These are phyloP conservation scores for Nothoprocta perdicaria DNA, from an alignment of 2,113 vertebrate species.

Conservation along the genomic window DNA sequence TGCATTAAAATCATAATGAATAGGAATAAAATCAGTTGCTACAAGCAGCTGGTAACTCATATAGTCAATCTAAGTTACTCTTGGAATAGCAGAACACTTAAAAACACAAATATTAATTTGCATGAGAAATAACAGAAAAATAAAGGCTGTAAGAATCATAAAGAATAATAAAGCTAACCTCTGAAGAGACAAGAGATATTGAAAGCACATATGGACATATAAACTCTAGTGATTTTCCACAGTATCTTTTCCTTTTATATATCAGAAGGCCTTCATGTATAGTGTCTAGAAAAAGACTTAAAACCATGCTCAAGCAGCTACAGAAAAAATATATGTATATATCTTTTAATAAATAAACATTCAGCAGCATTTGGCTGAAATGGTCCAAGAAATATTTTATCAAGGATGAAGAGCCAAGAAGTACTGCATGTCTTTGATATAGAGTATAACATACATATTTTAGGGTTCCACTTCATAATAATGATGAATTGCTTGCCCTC, in stretches of 20 bases:
- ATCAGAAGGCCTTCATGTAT: neutral
- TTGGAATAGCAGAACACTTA: neutral
- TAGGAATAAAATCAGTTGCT: conserved; percentile 10
- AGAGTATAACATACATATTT: neutral
- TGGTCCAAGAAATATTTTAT: conserved; percentile 10
- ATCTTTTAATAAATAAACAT: conserved; percentile 44
- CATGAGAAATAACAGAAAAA: conserved; percentile 32
- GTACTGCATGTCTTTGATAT: neutral
- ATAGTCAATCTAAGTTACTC: conserved; percentile 16
- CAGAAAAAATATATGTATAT: conserved; percentile 21
- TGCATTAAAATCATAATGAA: neutral
- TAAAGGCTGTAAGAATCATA: neutral
- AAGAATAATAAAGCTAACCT: conserved; percentile 17
- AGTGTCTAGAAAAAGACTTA: neutral
- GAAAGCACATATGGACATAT: neutral
- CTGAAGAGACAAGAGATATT: neutral
- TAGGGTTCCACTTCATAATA: neutral
- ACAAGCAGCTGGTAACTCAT: conserved; percentile 27
- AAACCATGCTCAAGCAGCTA: neutral
- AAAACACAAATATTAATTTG: neutral
- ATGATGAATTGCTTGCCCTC: neutral
- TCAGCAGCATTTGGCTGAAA: conserved; percentile 14
- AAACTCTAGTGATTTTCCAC: neutral
- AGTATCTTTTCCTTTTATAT: neutral
- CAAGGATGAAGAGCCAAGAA: neutral